Evolutionary conservation across 2,888 invertebrate genomes (phyloP), one percentile per base, ranked within the genome.

Genomic region (Dynastes tityus): DNA sequence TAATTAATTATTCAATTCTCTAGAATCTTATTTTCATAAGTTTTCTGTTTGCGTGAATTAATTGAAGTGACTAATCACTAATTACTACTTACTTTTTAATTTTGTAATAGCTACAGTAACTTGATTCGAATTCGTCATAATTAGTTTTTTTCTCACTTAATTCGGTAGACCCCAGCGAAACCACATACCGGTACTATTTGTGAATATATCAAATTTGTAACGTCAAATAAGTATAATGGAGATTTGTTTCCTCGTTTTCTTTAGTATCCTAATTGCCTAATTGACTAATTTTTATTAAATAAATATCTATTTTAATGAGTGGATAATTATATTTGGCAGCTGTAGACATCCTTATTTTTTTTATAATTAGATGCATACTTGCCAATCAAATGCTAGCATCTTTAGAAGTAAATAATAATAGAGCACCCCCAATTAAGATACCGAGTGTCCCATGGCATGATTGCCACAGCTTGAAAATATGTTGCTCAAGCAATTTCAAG

Each of bases 141-240:
- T 32, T 22, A 11, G 63, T 63, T 63, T 63, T 63, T 63, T 63
- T 27, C 27, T 32, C 63, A 32, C 27, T 63, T 29, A 63, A 29
- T 13, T 63, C 63, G 2, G 13, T 9, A 63, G 63, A 63, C 63
- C 61, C 9, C 0, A 37, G 5, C 55, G 9, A 58, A 27, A 58
- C 1, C 3, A 16, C 5, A 5, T 22, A 22, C 27, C 55, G 55
- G 22, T 22, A 58, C 22, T 58, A 22, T 8, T 22, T 16, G 22
- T 27, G 1, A 3, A 58, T 58, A 22, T 9, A 53, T 53, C n/a
- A 53, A 22, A 58, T 22, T 58, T 58, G 22, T 16, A 55, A n/a
- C 22, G n/a, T 58, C 8, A 58, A 22, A 58, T 6, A 58, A 22
- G 55, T 11, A 2, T 22, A 22, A 6, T 22, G 55, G 55, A 8